Conservation (phyloP, 2,888 invertebrate species). For the Eremobia ochroleuca region DNA sequence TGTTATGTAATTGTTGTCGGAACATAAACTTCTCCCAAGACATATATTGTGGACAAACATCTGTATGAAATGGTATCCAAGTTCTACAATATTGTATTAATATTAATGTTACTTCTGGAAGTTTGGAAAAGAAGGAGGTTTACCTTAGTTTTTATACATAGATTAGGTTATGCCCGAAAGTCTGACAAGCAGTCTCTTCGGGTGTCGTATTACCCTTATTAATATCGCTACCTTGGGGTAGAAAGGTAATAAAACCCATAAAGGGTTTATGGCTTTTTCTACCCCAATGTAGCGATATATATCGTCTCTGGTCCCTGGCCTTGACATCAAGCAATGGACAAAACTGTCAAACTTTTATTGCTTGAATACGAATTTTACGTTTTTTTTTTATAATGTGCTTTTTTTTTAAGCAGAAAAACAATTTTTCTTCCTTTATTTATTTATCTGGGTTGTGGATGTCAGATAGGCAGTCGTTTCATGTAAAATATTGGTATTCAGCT, state of each 20-base stretch:
- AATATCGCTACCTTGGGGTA: no score
- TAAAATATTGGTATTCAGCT: neutral
- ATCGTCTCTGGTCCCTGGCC: neutral
- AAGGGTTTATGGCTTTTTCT: no score
- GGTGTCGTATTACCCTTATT: neutral
- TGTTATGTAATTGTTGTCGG: conserved; percentile 62
- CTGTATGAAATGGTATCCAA: conserved; percentile 59
- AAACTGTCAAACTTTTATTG: no score
- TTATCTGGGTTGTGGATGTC: neutral
- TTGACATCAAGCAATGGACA: neutral
- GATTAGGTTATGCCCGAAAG: neutral
- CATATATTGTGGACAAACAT: conserved; percentile 59
- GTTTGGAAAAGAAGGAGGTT: conserved; percentile 29
- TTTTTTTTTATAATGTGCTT: no score
- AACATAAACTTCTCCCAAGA: conserved; percentile 57
- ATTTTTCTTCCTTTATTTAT: neutral
- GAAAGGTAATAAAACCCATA: no score
- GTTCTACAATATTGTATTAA: conserved; percentile 56
- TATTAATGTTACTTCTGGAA: conserved; percentile 61
- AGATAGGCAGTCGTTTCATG: neutral
- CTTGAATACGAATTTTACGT: no score
- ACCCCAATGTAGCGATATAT: no score
- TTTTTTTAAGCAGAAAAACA: no score
- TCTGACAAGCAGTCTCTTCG: neutral
- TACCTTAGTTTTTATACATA: neutral